A percentile compares a stretch with the other conserved stretches of the same genome.
phyloP scores from a whole-genome alignment of 2,797 vertebrate species.

The Molossus alvarezi region DNA sequence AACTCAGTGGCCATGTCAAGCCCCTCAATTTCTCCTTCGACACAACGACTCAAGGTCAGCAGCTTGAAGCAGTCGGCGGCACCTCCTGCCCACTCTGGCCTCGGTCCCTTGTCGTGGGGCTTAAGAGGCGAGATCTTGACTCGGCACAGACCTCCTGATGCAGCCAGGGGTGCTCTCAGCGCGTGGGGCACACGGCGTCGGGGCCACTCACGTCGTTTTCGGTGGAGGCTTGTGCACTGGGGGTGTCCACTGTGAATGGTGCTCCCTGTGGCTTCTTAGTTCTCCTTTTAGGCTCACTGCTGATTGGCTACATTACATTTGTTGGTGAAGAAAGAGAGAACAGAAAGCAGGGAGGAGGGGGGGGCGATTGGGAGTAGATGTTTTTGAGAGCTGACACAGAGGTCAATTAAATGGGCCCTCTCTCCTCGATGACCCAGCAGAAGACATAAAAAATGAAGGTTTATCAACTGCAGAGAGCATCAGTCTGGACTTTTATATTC shows the following conservation, averaged over 20 bases:
- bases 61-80: slow-evolving; percentile 41
- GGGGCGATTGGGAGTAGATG: background rate
- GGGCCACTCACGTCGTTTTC: background rate
- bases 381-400: slow-evolving; percentile 20
- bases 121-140: slow-evolving; percentile 42
- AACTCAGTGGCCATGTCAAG: slow-evolving; percentile 15
- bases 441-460: slow-evolving; percentile 25
- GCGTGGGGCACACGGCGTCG: rapidly evolving
- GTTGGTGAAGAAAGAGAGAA: slow-evolving; percentile 65
- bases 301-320: slow-evolving; percentile 52
- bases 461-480: background rate
- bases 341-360: background rate
- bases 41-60: slow-evolving; percentile 61
- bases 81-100: slow-evolving; percentile 52
- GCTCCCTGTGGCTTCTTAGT: slow-evolving; percentile 10
- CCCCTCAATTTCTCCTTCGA: slow-evolving; percentile 56
- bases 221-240: background rate
- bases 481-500: background rate
- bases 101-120: slow-evolving; percentile 26
- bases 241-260: background rate
- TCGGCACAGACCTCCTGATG: background rate
- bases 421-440: background rate
- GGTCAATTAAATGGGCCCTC: slow-evolving; percentile 1
- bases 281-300: slow-evolving; percentile 20
- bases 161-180: background rate